phyloP scores from a whole-genome alignment of 2,113 vertebrate species.

The Melanotaenia duboulayi region DNA sequence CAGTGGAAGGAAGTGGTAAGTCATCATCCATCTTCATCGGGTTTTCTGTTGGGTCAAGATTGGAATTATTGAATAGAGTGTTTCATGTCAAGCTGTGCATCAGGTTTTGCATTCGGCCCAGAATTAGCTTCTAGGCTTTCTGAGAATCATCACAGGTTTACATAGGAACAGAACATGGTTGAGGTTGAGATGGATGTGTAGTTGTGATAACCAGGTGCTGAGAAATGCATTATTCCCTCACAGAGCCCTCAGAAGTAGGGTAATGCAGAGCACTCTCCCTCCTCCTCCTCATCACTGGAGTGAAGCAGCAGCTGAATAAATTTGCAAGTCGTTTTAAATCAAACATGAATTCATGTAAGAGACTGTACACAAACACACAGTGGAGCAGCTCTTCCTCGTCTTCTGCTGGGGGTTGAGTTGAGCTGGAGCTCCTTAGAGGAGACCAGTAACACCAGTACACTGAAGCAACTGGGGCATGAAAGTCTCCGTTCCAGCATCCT shows the following conservation, averaged over 20 bases:
- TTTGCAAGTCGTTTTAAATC: slow-evolving; percentile 56
- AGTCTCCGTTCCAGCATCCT: not conserved
- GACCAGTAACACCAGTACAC: slow-evolving; percentile 48
- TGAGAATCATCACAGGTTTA: not conserved
- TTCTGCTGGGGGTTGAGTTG: not conserved
- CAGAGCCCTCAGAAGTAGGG: not conserved
- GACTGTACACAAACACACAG: slow-evolving; percentile 38
- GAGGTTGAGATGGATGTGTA: not conserved
- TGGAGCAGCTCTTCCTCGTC: not conserved
- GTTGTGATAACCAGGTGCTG: not conserved
- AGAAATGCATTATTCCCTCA: not conserved
- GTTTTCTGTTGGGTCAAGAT: no score
- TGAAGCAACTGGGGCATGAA: slow-evolving; percentile 47
- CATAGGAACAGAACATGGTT: not conserved
- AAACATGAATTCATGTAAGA: slow-evolving; percentile 53
- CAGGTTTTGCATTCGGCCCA: no score
- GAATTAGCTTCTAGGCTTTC: no score
- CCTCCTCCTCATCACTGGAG: not conserved
- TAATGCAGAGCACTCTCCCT: not conserved
- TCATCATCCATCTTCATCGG: no score
- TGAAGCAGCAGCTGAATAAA: slow-evolving; percentile 57
- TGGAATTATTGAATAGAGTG: no score
- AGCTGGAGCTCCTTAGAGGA: slow-evolving; percentile 23
- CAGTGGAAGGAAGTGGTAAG: not conserved
- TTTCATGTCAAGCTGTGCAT: no score